Percentiles rank a stretch among this genome's conserved stretches.
These are phyloP conservation scores for Lonchura striata DNA, from an alignment of 2,113 vertebrate species.

Conservation along the genomic window DNA sequence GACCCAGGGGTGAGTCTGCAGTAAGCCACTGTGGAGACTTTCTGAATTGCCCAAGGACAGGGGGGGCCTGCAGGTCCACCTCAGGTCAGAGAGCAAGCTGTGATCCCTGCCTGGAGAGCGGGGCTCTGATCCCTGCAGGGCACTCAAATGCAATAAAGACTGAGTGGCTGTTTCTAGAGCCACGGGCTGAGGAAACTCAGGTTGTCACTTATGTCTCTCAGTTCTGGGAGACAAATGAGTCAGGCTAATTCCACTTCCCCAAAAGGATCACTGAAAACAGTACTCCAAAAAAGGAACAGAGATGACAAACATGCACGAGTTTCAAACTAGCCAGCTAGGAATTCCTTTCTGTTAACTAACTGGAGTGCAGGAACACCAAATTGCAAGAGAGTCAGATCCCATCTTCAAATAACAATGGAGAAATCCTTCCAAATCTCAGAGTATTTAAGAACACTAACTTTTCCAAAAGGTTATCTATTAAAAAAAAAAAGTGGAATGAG, in stretches of 20 bases:
- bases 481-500: not conserved
- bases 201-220: not conserved
- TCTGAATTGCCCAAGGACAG: not conserved
- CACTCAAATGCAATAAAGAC: not conserved
- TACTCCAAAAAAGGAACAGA: not conserved
- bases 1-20: not conserved
- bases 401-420: not conserved
- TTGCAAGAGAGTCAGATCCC: not conserved
- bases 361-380: not conserved
- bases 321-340: not conserved
- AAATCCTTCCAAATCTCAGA: not conserved
- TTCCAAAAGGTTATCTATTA: not conserved
- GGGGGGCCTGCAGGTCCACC: not conserved
- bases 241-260: not conserved
- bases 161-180: fast-evolving
- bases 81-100: not conserved
- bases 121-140: not conserved
- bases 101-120: not conserved
- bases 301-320: not conserved
- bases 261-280: not conserved
- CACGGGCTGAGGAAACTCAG: fast-evolving
- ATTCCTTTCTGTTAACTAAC: not conserved
- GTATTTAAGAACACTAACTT: not conserved
- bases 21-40: not conserved
- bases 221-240: not conserved